Conservation (phyloP, 1,140 invertebrate genomes). For the Heliconius nattereri region DNA sequence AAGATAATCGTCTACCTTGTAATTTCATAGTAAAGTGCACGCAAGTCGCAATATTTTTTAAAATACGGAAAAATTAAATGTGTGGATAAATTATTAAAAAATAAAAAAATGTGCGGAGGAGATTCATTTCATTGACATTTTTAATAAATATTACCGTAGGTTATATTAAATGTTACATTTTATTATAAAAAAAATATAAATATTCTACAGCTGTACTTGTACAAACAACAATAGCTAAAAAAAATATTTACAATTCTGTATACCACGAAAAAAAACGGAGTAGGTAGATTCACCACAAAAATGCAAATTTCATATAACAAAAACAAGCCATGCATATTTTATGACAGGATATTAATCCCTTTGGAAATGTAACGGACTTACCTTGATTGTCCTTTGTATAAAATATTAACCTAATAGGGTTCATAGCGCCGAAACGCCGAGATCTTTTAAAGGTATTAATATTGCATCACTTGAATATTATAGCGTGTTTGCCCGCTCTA, state of each 20-base stretch:
- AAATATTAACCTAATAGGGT: slow-evolving; percentile 24
- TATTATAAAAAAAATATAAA: too few species aligned
- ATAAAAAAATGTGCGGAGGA: too few species aligned
- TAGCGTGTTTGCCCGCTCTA: not conserved
- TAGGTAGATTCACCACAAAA: not conserved
- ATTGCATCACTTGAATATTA: slow-evolving; percentile 15
- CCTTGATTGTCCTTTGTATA: slow-evolving; percentile 30
- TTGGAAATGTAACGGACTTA: slow-evolving; percentile 23
- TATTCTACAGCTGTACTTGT: too few species aligned
- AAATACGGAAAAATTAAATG: too few species aligned
- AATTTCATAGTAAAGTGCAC: too few species aligned
- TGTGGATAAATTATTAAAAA: too few species aligned
- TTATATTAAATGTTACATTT: too few species aligned
- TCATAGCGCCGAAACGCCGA: slow-evolving; percentile 13
- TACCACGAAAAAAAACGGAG: not conserved
- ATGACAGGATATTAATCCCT: slow-evolving; percentile 20
- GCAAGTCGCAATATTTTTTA: too few species aligned
- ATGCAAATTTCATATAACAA: slow-evolving; percentile 12
- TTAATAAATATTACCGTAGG: too few species aligned
- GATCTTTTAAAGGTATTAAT: slow-evolving; percentile 18
- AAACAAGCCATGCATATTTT: not conserved
- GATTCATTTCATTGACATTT: too few species aligned
- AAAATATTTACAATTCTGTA: not conserved
- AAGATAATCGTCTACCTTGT: too few species aligned
- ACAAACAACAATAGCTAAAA: not conserved